Evolutionary conservation across 2,113 vertebrate genomes (phyloP).

Genomic region (Notothenia coriiceps): DNA sequence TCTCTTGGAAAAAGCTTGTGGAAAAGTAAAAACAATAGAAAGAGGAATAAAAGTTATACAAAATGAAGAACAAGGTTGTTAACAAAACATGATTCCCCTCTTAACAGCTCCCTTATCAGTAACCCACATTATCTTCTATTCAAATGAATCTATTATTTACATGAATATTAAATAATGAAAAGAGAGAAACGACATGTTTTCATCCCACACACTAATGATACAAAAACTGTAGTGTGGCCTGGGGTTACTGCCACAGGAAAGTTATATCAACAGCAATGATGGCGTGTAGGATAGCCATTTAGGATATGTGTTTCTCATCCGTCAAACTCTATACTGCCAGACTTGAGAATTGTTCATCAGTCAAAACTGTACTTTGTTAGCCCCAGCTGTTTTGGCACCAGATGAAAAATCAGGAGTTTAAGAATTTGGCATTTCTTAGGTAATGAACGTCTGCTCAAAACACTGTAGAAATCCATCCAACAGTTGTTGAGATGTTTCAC

Average conservation of each 20-base stretch:
- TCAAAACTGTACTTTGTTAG: constrained; percentile 3
- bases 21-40: too few species aligned
- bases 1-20: not conserved
- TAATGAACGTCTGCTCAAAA: not conserved
- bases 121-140: not conserved
- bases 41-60: too few species aligned
- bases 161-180: not conserved
- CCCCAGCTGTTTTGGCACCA: not conserved
- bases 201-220: not conserved
- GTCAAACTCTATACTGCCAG: not conserved
- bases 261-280: not conserved
- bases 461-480: not conserved
- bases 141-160: too few species aligned
- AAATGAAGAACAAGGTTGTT: not conserved
- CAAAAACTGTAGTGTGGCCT: not conserved
- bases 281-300: not conserved
- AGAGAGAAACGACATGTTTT: not conserved
- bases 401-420: not conserved
- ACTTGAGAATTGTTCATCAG: not conserved
- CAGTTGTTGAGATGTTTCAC: not conserved
- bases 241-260: not conserved
- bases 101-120: too few species aligned
- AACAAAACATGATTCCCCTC: too few species aligned
- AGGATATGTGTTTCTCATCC: not conserved
- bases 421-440: not conserved